phyloP scores from a whole-genome alignment of 2,797 vertebrate genomes.

The Steatocranus sp. region DNA sequence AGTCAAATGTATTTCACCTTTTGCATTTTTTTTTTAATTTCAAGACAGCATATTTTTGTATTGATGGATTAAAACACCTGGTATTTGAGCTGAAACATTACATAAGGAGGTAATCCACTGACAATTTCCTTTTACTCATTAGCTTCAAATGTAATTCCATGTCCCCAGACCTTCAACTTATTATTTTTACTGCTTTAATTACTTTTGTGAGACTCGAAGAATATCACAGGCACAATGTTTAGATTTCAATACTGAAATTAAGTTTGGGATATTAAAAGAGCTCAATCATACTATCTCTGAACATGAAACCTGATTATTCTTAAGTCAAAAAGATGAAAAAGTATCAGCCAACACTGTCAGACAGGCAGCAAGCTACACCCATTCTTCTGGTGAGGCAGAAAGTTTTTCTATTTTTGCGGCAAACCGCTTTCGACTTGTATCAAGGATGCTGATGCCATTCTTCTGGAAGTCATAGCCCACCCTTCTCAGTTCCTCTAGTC shows the following conservation, averaged over 20 bases:
- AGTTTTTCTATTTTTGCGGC: slow-evolving; percentile 71
- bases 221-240: background rate
- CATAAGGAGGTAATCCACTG: background rate
- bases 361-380: background rate
- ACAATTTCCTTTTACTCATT: background rate
- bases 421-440: slow-evolving; percentile 73
- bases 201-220: background rate
- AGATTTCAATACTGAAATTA: background rate
- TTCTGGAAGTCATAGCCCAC: slow-evolving; percentile 74
- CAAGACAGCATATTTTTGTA: background rate
- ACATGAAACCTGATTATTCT: background rate
- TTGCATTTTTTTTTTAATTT: background rate
- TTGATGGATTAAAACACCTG: background rate
- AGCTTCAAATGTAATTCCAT: background rate
- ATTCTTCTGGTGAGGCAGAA: background rate
- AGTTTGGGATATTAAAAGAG: background rate
- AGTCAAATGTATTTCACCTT: background rate
- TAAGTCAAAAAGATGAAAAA: background rate
- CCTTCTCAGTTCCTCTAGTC: slow-evolving; percentile 61
- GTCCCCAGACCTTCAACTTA: background rate
- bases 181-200: background rate
- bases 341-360: background rate
- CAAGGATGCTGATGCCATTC: slow-evolving; percentile 70
- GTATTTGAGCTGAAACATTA: background rate
- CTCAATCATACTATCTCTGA: background rate